Conservation (phyloP, 1,140 invertebrate genomes). For the Halesus radiatus region DNA sequence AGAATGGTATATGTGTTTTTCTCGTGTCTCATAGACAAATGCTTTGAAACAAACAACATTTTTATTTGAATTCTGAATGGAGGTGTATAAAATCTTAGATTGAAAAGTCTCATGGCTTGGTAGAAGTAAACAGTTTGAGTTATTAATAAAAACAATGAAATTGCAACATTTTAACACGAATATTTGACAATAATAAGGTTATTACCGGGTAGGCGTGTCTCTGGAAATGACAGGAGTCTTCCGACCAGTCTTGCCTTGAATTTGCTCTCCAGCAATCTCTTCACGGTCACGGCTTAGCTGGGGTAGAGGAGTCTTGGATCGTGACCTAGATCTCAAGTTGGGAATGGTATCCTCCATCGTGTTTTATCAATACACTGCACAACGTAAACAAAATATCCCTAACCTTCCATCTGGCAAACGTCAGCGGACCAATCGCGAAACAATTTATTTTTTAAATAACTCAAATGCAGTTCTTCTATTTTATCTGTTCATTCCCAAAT, state of each 20-base stretch:
- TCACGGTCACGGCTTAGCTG: conserved; percentile 71
- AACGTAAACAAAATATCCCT: conserved; percentile 55
- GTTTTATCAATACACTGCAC: conserved; percentile 39
- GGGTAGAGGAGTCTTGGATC: conserved; percentile 75
- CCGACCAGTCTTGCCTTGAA: conserved; percentile 64
- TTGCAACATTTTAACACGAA: not conserved
- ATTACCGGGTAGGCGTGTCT: conserved; percentile 68
- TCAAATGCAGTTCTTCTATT: conserved; percentile 8
- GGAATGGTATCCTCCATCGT: conserved; percentile 25
- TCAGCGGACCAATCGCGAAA: conserved; percentile 55
- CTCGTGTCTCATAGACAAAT: no score
- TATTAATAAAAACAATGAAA: no score
- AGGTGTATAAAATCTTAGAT: no score
- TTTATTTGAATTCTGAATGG: no score
- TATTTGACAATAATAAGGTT: conserved; percentile 50
- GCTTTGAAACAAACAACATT: no score
- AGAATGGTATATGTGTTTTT: no score
- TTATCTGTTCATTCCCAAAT: conserved; percentile 58
- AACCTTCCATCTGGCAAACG: conserved; percentile 57
- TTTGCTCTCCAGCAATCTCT: conserved; percentile 68
- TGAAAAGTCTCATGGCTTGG: no score
- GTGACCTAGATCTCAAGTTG: conserved; percentile 71
- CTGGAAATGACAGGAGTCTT: conserved; percentile 68
- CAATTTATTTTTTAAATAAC: no score
- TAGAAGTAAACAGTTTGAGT: no score